A percentile compares a stretch with the other conserved stretches of the same genome.
These are phyloP conservation scores for Gymnocephalus cernua DNA, from an alignment of 2,113 vertebrate genomes.

Conservation along the genomic window DNA sequence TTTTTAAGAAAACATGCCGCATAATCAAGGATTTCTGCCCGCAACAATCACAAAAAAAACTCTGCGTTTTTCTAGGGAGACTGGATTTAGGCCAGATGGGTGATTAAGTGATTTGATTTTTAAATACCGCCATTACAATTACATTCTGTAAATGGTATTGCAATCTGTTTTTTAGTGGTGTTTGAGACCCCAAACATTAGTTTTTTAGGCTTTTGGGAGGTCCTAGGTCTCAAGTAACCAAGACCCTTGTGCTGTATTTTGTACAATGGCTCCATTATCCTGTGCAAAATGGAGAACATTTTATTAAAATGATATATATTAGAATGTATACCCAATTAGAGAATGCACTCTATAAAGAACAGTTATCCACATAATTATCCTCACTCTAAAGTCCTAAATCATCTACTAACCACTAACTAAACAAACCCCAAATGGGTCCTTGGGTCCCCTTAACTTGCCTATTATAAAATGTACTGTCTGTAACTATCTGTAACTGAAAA, in stretches of 20 bases:
- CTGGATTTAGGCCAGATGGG: background rate
- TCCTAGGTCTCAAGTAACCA: too few species aligned
- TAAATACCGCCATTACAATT: background rate
- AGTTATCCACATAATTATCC: background rate
- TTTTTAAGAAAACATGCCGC: too few species aligned
- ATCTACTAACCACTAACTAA: background rate
- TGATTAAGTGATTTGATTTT: background rate
- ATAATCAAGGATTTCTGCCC: too few species aligned
- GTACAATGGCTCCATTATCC: background rate
- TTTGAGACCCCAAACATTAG: too few species aligned
- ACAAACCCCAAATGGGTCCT: background rate
- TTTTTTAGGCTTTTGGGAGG: too few species aligned
- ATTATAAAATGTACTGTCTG: constrained; percentile 14
- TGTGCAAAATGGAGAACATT: background rate
- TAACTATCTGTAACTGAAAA: background rate
- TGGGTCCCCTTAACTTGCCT: background rate
- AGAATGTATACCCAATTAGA: background rate
- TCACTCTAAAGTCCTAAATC: background rate
- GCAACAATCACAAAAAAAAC: too few species aligned
- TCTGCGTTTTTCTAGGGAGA: too few species aligned
- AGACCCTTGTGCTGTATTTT: too few species aligned
- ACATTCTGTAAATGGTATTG: background rate
- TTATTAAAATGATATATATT: background rate
- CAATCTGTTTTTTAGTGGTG: too few species aligned
- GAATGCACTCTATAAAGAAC: background rate